phyloP scores from a whole-genome alignment of 37 sponge, comb jelly and placozoan genomes.

The Halisarca cf. caerulea region DNA sequence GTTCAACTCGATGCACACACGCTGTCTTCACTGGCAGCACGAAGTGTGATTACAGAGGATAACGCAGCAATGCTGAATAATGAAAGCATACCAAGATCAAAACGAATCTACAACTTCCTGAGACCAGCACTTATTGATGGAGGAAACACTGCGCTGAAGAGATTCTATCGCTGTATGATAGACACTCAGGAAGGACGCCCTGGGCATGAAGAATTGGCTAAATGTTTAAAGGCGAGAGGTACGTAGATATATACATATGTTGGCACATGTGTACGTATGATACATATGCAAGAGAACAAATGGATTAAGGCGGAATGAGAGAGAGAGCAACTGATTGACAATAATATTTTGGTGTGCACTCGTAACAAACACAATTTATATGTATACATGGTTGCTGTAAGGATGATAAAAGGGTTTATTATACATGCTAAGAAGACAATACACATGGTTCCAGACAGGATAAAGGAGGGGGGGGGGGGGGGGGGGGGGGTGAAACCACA shows the following conservation, averaged over 20 bases:
- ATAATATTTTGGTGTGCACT: no score
- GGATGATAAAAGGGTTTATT: no score
- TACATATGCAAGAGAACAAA: no score
- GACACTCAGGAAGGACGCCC: background rate
- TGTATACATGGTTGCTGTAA: no score
- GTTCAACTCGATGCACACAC: constrained; percentile 1
- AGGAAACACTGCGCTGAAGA: background rate
- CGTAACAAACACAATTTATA: no score
- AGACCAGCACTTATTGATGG: background rate
- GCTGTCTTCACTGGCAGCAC: background rate
- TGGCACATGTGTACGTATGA: background rate
- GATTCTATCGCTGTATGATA: background rate
- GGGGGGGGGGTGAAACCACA: no score
- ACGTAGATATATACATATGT: background rate
- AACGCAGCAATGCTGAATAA: background rate
- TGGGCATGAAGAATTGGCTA: background rate
- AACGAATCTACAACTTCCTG: background rate
- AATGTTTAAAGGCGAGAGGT: background rate
- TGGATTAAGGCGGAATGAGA: no score
- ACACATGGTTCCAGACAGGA: no score
- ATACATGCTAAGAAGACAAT: no score
- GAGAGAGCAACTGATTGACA: no score
- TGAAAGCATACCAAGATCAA: background rate
- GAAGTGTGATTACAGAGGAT: background rate
- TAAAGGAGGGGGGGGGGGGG: no score